Evolutionary conservation across 2,113 vertebrate species (phyloP).

Genomic region (Crocuta crocuta): DNA sequence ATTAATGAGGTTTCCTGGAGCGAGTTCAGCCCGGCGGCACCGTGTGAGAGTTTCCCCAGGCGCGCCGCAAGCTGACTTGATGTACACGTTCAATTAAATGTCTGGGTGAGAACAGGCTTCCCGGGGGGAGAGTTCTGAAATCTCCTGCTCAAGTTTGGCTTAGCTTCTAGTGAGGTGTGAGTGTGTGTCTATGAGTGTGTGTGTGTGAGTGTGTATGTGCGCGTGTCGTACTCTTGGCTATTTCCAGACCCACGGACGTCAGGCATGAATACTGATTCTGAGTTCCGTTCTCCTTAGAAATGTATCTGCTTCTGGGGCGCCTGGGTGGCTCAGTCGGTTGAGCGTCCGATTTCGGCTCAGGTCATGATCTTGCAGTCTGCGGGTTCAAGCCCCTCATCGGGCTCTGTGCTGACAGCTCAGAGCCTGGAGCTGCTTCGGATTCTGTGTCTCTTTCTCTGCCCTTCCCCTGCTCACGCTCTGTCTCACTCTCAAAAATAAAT

Average conservation of each 20-base stretch:
- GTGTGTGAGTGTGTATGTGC: neutral
- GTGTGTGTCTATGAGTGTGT: neutral
- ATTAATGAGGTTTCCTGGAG: conserved; percentile 60
- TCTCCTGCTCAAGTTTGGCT: neutral
- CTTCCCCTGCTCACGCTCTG: too few species aligned
- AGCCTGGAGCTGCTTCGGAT: too few species aligned
- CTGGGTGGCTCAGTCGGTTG: too few species aligned
- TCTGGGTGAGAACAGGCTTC: neutral
- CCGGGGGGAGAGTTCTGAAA: neutral
- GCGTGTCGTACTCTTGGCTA: neutral
- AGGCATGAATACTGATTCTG: neutral
- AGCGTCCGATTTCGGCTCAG: too few species aligned
- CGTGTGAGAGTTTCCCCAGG: neutral
- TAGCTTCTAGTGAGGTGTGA: neutral
- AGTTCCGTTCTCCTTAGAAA: neutral
- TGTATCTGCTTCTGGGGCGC: neutral
- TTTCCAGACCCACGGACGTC: neutral
- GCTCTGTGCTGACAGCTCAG: too few species aligned
- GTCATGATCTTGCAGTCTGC: too few species aligned
- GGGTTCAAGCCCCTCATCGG: fast-evolving
- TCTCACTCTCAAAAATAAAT: too few species aligned
- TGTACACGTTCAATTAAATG: conserved; percentile 33
- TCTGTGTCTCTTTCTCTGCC: too few species aligned
- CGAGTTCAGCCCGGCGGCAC: neutral
- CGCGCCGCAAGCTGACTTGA: neutral